Base-by-base conservation (phyloP, 35 echinoderm and acorn worm species). In the Diadema setosum region DNA sequence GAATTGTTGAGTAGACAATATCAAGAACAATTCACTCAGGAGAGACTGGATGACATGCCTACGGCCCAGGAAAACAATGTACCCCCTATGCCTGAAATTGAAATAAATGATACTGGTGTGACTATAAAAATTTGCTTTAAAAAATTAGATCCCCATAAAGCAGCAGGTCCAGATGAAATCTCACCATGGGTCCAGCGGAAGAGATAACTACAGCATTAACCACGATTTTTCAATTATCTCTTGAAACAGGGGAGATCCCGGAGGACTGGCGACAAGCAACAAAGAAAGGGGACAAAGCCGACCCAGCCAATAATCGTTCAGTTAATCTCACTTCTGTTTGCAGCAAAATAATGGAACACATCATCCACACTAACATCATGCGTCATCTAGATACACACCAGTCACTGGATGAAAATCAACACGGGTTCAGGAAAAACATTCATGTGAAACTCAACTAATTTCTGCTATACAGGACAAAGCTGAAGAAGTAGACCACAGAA, bases 161-260 rank as follows among this genome's bases (percentile, higher is more conserved):
- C 86, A 1, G 3, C 33, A 29, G 86, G 86, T 16, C 86, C 86
- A 2, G 86, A 88, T 41, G 49, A 58, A 1, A 80, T 88, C 1
- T 41, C 69, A 30, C 65, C 67, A 3, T 27, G 44, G 16, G 4
- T 57, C 23, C 45, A 35, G 86, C 86, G 1, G 11, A 50, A 4
- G 86, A 88, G 74, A 33, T 88, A 57, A 46, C 12, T 17, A 23
- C 42, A 35, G 70, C 45, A 3, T 35, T 88, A 39, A 36, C 70
- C 5, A 75, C 52, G 20, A 57, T 88, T 42, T 88, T 80, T 45
- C 86, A 80, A 80, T 2, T 18, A 2, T 88, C 86, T n/a, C n/a
- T n/a, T n/a, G n/a, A n/a, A 16, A 24, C 84, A 33, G 61, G 84
- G 15, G 31, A 7, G 12, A 18, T 88, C 4, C 86, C 86, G 1